phyloP scores from a whole-genome alignment of 2,113 vertebrate genomes.

The Balaeniceps rex region DNA sequence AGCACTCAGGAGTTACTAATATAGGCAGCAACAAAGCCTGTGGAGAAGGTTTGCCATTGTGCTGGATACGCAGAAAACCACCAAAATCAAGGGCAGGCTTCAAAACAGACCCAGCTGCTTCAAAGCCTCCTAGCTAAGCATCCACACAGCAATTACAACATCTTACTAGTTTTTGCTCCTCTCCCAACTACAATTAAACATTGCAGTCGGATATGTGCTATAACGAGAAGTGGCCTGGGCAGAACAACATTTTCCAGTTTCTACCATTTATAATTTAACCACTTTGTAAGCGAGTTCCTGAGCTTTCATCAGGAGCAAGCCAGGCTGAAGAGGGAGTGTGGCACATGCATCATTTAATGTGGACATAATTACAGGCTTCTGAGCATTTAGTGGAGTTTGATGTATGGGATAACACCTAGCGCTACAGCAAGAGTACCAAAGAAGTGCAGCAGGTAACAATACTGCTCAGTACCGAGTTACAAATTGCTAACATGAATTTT shows the following conservation, averaged over 20 bases:
- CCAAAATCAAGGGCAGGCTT: neutral
- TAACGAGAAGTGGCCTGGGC: accelerated
- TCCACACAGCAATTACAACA: neutral
- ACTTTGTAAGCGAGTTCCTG: neutral
- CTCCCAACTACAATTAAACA: neutral
- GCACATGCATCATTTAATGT: neutral
- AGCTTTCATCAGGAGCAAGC: neutral
- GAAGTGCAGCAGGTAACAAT: neutral
- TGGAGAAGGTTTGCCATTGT: neutral
- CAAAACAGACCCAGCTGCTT: neutral
- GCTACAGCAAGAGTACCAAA: neutral
- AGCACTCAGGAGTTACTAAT: neutral
- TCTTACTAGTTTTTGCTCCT: neutral
- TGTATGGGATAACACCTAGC: neutral
- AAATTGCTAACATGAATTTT: neutral
- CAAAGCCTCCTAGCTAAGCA: neutral
- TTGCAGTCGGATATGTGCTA: neutral
- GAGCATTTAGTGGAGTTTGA: neutral
- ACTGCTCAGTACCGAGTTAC: neutral
- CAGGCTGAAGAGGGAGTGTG: neutral
- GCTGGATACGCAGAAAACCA: neutral
- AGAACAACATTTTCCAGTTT: neutral
- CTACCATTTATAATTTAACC: neutral
- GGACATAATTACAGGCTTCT: constrained; percentile 10
- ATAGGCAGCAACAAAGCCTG: neutral